These are phyloP conservation scores for Pocillopora verrucosa DNA, from an alignment of 64 coral and sea anemone genomes.

Conservation along the genomic window DNA sequence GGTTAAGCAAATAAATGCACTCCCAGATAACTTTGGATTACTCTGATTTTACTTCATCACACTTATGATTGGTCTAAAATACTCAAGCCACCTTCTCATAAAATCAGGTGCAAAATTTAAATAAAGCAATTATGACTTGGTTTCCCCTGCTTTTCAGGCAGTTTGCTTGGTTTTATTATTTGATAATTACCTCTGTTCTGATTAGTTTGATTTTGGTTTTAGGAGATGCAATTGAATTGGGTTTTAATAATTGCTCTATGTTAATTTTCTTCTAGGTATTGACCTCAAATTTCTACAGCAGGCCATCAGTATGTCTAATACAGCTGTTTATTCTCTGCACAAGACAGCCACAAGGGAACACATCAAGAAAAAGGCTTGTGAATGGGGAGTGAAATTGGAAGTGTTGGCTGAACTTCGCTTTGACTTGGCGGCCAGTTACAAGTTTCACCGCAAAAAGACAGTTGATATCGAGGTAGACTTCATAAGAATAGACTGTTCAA, in stretches of 20 bases:
- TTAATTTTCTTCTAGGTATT: constrained; percentile 67
- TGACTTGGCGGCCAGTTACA: constrained; percentile 85
- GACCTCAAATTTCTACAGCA: constrained; percentile 83
- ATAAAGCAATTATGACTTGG: too few species aligned
- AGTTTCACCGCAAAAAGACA: constrained; percentile 78
- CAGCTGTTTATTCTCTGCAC: constrained; percentile 91
- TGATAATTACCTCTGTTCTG: too few species aligned
- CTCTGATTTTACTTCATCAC: too few species aligned
- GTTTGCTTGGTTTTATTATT: too few species aligned
- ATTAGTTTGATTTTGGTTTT: too few species aligned
- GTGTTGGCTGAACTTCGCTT: constrained; percentile 94
- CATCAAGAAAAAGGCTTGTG: constrained; percentile 61
- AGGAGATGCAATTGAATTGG: not conserved
- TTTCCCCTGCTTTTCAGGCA: too few species aligned
- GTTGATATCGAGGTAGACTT: constrained; percentile 99
- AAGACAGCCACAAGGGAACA: constrained; percentile 90
- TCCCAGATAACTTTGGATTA: too few species aligned
- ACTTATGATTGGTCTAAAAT: too few species aligned
- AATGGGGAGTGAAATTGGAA: constrained; percentile 79
- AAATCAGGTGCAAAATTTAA: too few species aligned
- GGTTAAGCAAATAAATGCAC: too few species aligned
- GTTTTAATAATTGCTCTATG: not conserved
- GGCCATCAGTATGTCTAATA: constrained; percentile 67
- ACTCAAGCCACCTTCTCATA: too few species aligned
- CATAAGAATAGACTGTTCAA: constrained; percentile 72